These are phyloP conservation scores for Aldabrachelys gigantea DNA, from an alignment of 2,113 vertebrate species.

Conservation along the genomic window DNA sequence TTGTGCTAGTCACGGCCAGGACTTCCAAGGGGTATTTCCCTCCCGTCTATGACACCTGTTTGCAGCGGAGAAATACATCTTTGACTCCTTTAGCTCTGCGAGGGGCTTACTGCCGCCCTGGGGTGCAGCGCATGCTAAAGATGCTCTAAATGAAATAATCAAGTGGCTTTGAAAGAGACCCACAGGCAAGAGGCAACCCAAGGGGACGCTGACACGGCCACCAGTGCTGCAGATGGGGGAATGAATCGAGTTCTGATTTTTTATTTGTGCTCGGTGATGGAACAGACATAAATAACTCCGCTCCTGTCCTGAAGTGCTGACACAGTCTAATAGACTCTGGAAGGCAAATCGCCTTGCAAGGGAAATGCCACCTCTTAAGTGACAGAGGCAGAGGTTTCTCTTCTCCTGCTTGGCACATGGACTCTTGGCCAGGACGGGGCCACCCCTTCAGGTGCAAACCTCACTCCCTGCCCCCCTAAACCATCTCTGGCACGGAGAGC, in stretches of 20 bases:
- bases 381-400: not conserved
- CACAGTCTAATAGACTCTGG: not conserved
- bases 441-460: not conserved
- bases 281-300: not conserved
- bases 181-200: not conserved
- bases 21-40: not conserved
- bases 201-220: accelerated
- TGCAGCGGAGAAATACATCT: not conserved
- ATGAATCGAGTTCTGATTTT: not conserved
- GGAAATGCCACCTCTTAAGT: not conserved
- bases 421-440: not conserved
- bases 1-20: not conserved
- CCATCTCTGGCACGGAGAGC: not conserved
- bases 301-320: not conserved
- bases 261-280: not conserved
- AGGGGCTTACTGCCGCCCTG: not conserved
- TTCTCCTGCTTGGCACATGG: not conserved
- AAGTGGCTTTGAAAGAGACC: not conserved
- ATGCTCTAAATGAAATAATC: not conserved
- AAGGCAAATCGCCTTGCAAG: not conserved
- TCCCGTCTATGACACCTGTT: not conserved
- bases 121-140: not conserved
- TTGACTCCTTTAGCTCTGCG: not conserved
- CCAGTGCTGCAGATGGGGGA: accelerated
- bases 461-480: not conserved